Evolutionary conservation across 23 tunicate species (phyloP), one percentile per base, ranked within the genome.

Genomic region (Corella eumyota): DNA sequence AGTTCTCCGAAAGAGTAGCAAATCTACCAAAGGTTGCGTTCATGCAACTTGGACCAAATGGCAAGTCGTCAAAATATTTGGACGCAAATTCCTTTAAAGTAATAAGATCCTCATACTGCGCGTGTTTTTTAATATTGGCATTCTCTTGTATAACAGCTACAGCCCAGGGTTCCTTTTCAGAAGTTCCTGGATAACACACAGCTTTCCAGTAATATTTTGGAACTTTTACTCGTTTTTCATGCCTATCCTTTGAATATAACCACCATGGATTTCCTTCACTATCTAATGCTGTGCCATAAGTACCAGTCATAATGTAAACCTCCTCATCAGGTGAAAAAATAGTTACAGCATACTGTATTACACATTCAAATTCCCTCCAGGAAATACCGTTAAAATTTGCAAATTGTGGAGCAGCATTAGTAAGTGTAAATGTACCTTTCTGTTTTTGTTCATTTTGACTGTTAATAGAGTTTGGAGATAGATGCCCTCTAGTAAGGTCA

Each of bases 181-280:
- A 20, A 65, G 71, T 77, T 19, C 96, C 96, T 46, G 96, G 96
- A 65, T 92, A 92, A 59, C 98, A 92, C 46, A 81, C 85, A 1
- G 93, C 93, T 56, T 92, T 92, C 98, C 98, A 92, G 61, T 82
- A 92, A 66, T 62, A 83, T 25, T 75, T 87, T 7, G 98, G 98
- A 22, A 83, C 83, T 58, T 72, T 78, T 1, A 92, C 98, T 79
- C 68, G 72, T 17, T 58, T n/a, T 4, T 55, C 59, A 17, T 30
- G 7, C 15, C 35, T 28, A 20, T 69, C 46, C 19, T 33, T n/a
- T 25, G 30, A 74, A 26, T 80, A 66, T 64, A 81, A 62, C 87
- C 81, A 88, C 22, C 79, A 40, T 21, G 77, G 77, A 11, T 81
- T 71, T 40, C 74, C 74, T 46, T 64, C 36, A 61, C 32, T 24